phyloP scores from a whole-genome alignment of 2,113 vertebrate species.

The Tetrao urogallus region DNA sequence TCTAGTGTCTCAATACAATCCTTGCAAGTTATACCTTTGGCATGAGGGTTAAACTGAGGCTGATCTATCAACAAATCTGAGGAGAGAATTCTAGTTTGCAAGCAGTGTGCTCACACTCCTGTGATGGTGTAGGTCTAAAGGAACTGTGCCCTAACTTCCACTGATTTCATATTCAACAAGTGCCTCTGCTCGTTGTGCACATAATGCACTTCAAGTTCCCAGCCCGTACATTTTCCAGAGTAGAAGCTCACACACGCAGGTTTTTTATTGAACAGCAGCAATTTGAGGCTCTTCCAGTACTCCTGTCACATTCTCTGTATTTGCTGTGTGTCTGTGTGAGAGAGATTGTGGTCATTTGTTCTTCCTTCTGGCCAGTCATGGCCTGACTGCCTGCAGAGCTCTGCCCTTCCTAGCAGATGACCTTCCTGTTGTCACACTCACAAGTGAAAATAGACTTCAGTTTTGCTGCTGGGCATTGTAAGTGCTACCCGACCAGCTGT shows the following conservation, averaged over 20 bases:
- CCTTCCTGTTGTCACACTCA: not conserved
- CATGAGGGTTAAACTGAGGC: not conserved
- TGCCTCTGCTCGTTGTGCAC: not conserved
- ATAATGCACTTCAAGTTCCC: not conserved
- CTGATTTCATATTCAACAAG: not conserved
- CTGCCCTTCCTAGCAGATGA: not conserved
- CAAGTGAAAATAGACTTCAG: not conserved
- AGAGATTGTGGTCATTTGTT: not conserved
- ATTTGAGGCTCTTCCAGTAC: not conserved
- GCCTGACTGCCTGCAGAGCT: not conserved
- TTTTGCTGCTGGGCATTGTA: not conserved
- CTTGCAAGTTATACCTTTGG: not conserved
- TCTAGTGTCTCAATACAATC: not conserved
- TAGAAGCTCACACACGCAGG: not conserved
- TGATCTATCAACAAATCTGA: not conserved
- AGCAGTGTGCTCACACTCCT: not conserved
- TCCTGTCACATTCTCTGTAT: not conserved
- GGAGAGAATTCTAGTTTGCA: not conserved
- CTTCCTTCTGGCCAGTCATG: not conserved
- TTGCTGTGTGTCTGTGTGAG: not conserved
- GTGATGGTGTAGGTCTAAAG: not conserved
- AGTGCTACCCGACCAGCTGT: not conserved
- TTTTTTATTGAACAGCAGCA: not conserved
- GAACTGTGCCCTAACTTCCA: not conserved
- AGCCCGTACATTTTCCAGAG: not conserved